Evolutionary conservation across 2,113 vertebrate genomes (phyloP).

Genomic region (Myanophis thanlyinensis): DNA sequence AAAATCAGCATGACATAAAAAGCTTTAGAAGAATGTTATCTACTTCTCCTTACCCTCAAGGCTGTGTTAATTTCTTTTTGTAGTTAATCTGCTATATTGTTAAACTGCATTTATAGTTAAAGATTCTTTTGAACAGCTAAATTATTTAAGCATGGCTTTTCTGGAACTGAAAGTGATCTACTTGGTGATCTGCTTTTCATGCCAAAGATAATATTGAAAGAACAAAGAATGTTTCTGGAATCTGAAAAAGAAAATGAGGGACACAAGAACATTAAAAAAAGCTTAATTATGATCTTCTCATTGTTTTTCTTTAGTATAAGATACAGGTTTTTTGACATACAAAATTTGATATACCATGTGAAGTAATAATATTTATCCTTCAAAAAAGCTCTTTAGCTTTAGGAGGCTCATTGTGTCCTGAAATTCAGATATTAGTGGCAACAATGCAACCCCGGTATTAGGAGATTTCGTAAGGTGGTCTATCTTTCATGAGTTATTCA

Average conservation of each 20-base stretch:
- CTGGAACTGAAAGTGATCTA: slow-evolving; percentile 69
- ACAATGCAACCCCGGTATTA: background rate
- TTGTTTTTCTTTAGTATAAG: slow-evolving; percentile 38
- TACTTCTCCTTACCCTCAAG: slow-evolving; percentile 72
- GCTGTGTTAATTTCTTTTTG: slow-evolving; percentile 82
- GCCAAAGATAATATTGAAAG: slow-evolving; percentile 77
- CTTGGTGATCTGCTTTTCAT: slow-evolving; percentile 75
- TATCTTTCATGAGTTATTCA: background rate
- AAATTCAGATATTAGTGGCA: background rate
- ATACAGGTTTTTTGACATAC: slow-evolving; percentile 26
- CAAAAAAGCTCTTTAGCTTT: background rate
- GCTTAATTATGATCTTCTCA: slow-evolving; percentile 42
- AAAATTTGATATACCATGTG: background rate
- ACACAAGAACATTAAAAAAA: slow-evolving; percentile 57
- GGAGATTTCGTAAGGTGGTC: slow-evolving; percentile 2
- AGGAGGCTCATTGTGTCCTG: background rate
- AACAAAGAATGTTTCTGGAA: slow-evolving; percentile 73
- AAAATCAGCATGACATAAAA: slow-evolving; percentile 66
- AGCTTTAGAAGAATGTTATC: slow-evolving; percentile 78
- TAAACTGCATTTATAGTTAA: slow-evolving; percentile 80
- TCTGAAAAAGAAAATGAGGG: slow-evolving; percentile 64
- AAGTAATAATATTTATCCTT: background rate
- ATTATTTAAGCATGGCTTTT: slow-evolving; percentile 77
- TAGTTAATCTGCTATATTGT: slow-evolving; percentile 78
- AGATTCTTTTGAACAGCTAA: slow-evolving; percentile 77